A percentile compares a stretch with the other conserved stretches of the same genome.
These are phyloP conservation scores for Pteronura brasiliensis DNA, from an alignment of 2,113 vertebrate species.

Conservation along the genomic window DNA sequence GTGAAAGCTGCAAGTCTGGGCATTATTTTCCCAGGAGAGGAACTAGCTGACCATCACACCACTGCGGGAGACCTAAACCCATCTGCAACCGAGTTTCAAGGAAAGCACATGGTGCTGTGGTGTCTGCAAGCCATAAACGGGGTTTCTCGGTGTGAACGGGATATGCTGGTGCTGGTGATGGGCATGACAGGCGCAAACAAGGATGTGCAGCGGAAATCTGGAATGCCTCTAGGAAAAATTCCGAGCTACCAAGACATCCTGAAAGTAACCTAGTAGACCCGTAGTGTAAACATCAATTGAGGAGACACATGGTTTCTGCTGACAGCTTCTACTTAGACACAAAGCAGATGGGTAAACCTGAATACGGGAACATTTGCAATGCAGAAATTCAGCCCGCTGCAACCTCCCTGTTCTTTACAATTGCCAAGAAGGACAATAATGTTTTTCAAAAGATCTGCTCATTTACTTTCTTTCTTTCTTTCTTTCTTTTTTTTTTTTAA, in stretches of 20 bases:
- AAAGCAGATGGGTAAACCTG: too few species aligned
- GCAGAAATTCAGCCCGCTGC: rapidly evolving
- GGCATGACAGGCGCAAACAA: rapidly evolving
- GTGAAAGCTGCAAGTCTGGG: neutral
- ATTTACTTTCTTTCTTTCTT: neutral
- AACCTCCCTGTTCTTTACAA: too few species aligned
- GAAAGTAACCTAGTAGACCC: neutral
- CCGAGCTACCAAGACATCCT: neutral
- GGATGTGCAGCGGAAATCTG: rapidly evolving
- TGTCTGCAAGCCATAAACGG: neutral
- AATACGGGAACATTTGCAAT: neutral
- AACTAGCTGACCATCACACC: too few species aligned
- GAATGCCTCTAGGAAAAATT: neutral
- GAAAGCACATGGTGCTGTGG: rapidly evolving
- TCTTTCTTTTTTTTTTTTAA: neutral
- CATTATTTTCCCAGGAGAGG: too few species aligned
- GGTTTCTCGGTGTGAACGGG: neutral
- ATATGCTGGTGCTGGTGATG: too few species aligned
- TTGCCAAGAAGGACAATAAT: rapidly evolving
- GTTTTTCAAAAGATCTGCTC: rapidly evolving
- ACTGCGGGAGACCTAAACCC: rapidly evolving
- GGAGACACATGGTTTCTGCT: neutral
- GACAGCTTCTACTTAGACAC: rapidly evolving
- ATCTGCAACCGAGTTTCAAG: neutral
- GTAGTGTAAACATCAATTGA: rapidly evolving